Conservation (phyloP, 2,797 vertebrate genomes). For the Oryzias dopingdopingensis region DNA sequence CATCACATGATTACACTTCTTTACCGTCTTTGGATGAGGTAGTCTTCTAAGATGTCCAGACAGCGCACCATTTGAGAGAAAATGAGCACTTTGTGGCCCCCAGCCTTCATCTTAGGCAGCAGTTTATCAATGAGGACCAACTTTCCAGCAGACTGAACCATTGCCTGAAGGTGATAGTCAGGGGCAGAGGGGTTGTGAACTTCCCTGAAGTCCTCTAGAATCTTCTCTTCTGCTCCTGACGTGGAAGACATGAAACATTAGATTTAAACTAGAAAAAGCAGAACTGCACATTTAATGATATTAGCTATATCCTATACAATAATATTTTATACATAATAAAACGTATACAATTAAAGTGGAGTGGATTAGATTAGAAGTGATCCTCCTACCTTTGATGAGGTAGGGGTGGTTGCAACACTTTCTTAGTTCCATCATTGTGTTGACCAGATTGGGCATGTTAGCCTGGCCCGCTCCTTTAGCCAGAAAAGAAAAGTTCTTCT, state of each 20-base stretch:
- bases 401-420: slow-evolving; percentile 99
- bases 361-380: no score
- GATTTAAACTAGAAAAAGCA: no score
- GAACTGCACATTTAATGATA: no score
- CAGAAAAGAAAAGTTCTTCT: slow-evolving; percentile 98
- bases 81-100: slow-evolving; percentile 98
- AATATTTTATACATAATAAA: no score
- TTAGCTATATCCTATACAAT: no score
- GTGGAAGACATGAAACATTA: slow-evolving; percentile 20
- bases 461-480: slow-evolving; percentile 95
- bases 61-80: slow-evolving; percentile 99
- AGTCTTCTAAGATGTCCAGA: slow-evolving; percentile 98
- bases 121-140: slow-evolving; percentile 98
- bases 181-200: slow-evolving; percentile 85
- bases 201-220: slow-evolving; percentile 96
- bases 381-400: slow-evolving; percentile 88
- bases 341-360: no score
- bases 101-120: slow-evolving; percentile 98
- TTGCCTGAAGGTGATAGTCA: slow-evolving; percentile 97
- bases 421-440: slow-evolving; percentile 99
- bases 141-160: slow-evolving; percentile 99
- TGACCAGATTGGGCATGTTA: slow-evolving; percentile 98
- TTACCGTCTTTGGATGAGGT: slow-evolving; percentile 98
- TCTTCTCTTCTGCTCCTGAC: slow-evolving; percentile 97
- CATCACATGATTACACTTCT: neutral